Evolutionary conservation across 2,113 vertebrate species (phyloP), one percentile per base, ranked within the genome.

Genomic region (Syrmaticus mikado): DNA sequence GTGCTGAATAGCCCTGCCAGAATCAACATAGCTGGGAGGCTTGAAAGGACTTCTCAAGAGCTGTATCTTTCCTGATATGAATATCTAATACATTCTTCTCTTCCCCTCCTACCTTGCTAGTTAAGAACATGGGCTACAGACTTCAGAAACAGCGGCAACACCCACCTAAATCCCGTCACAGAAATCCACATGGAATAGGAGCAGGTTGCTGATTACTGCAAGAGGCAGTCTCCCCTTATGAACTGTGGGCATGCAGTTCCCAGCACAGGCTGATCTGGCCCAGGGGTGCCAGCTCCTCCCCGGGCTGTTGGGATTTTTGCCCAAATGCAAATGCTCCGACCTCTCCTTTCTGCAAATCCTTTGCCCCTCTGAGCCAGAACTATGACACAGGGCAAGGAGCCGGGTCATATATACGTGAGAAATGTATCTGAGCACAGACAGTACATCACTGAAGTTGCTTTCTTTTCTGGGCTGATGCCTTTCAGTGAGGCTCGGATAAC

Each of bases 401-500:
- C 27, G 78, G 48, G 50, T 40, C 66, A 65, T 24, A 81, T 25
- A 85, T 77, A 83, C 3, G 8, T 92, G 85, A 92, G 87, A 95
- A 95, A 94, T 61, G 11, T 45, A 83, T 95, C 30, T 64, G 74
- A 81, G 18, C 43, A 81, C 21, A 45, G 70, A 85, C 76, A 88
- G 72, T 53, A 65, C 91, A 72, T 70, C 70, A 90, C 2, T 67
- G 82, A 87, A 58, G 70, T 34, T 75, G 65, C 79, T 86, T 91
- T 92, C 76, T 87, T 87, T 92, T 85, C 45, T 83, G 65, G 57
- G 43, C 41, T 45, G 80, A 58, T 92, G 91, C 67, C 90, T 90
- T 95, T 95, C 94, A 88, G 61, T 94, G 73, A 17, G 73, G 83
- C 87, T 95, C 93, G 76, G 90, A 94, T 90, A 96, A 88, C 93